Evolutionary conservation across 2,797 vertebrate species (phyloP), one percentile per base, ranked within the genome.

Genomic region (Pampus argenteus): DNA sequence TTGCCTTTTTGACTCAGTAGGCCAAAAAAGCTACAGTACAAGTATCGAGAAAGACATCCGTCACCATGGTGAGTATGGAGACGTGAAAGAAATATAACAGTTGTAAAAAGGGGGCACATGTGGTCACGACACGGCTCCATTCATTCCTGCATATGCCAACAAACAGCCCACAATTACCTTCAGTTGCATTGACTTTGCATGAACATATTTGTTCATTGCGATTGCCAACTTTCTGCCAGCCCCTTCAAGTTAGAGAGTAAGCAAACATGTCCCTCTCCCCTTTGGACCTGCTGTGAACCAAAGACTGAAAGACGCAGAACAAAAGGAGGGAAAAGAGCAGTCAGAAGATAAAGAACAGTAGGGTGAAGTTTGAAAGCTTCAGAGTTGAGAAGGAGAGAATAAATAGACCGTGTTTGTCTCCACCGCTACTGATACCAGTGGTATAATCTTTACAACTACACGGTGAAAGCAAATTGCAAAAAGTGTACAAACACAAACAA

Each of bases 161-260:
- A 88, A 90, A 89, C 83, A 77, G 59, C 62, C 73, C 61, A 65
- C 83, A 84, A n/a, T 75, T 80, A 67, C 85, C 82, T 38, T 60
- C 76, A 47, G 78, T 55, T 9, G 71, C 66, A 65, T 29, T 74
- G 78, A 74, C 78, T 87, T 84, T 84, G 76, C 86, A 88, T 85
- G 71, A 82, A 88, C 80, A 88, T 92, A 91, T 92, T 91, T 92
- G 83, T 88, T 86, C 84, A 70, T 84, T 87, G 86, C 78, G 86
- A 92, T 92, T 89, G 88, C 86, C 84, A 84, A 83, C 78, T 87
- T 84, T 84, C 78, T 87, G 89, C 88, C 82, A 76, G 86, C 78
- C 78, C 82, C 81, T 91, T 90, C 89, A 83, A 80, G 65, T 76
- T 82, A 88, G 83, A 89, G 86, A 82, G 78, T 54, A 54, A 88